phyloP scores from a whole-genome alignment of 2,888 invertebrate species.

The Lasioglossum calceatum region DNA sequence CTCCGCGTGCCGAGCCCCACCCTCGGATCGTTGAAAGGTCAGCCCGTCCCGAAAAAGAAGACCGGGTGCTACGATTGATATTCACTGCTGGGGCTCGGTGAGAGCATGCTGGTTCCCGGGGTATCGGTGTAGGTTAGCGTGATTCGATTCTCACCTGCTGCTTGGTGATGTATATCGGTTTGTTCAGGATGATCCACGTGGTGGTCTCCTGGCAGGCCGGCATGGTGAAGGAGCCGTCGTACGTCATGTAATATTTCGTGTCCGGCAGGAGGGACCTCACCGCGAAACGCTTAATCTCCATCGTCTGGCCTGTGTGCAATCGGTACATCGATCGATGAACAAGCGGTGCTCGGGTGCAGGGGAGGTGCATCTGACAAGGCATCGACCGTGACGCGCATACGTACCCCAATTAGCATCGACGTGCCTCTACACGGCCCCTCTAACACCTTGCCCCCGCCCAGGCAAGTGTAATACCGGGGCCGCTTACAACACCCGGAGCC shows the following conservation, averaged over 20 bases:
- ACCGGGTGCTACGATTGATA: not conserved
- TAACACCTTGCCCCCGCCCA: not conserved
- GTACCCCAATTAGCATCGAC: slow-evolving; percentile 58
- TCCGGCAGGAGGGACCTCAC: slow-evolving; percentile 95
- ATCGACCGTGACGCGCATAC: slow-evolving; percentile 57
- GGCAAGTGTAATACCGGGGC: slow-evolving; percentile 28
- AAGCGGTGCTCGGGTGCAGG: slow-evolving; percentile 29
- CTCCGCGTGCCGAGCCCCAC: not conserved
- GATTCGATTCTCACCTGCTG: slow-evolving; percentile 91
- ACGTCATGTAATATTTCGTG: slow-evolving; percentile 98
- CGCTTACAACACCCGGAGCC: slow-evolving; percentile 17
- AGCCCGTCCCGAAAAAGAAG: not conserved
- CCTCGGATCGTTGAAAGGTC: not conserved
- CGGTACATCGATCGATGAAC: slow-evolving; percentile 75
- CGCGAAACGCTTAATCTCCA: slow-evolving; percentile 93
- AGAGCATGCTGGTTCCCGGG: not conserved
- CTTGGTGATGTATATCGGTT: slow-evolving; percentile 98
- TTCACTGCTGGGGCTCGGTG: not conserved
- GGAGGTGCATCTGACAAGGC: slow-evolving; percentile 32
- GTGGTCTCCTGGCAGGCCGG: slow-evolving; percentile 99
- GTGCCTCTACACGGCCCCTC: slow-evolving; percentile 39
- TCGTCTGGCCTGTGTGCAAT: slow-evolving; percentile 89
- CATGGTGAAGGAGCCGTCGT: slow-evolving; percentile 98
- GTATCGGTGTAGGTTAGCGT: not conserved
- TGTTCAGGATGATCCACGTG: slow-evolving; percentile 99